Evolutionary conservation across 2,113 vertebrate species (phyloP).

Genomic region (Ascaphus truei): DNA sequence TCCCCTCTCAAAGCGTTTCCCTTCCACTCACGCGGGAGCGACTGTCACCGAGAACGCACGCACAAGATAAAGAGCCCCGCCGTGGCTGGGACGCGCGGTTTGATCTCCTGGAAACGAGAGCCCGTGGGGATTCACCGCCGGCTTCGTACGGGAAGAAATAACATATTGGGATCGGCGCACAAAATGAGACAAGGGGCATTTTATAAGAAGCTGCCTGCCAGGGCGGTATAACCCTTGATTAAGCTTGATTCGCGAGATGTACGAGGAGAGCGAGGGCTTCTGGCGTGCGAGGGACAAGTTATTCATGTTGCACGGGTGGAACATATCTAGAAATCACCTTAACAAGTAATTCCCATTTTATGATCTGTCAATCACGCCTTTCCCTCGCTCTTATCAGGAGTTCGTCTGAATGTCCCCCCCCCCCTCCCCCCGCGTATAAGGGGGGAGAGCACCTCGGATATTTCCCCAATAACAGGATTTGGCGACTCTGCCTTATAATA

Average conservation of each 20-base stretch:
- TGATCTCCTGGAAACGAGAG: not conserved
- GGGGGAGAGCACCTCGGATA: too few species aligned
- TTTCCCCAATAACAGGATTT: too few species aligned
- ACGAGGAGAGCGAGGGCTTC: not conserved
- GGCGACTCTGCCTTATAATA: too few species aligned
- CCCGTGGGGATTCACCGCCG: not conserved
- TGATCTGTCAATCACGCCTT: conserved; percentile 19
- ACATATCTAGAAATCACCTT: not conserved
- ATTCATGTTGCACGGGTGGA: not conserved
- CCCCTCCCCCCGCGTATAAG: too few species aligned
- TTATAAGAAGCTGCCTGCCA: not conserved
- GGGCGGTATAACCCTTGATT: not conserved
- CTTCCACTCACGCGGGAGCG: too few species aligned
- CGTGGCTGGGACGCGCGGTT: too few species aligned
- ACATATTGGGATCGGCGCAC: not conserved
- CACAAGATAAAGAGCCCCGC: too few species aligned
- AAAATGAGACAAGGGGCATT: not conserved
- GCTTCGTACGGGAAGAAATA: not conserved
- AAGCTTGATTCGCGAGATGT: conserved; percentile 16
- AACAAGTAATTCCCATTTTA: conserved; percentile 12
- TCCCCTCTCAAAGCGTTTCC: too few species aligned
- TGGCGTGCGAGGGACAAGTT: not conserved
- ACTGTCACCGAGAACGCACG: too few species aligned
- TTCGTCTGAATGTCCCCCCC: not conserved
- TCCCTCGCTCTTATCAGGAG: not conserved